Base-by-base conservation (phyloP, 1,140 invertebrate species). In the Drosophila eugracilis region DNA sequence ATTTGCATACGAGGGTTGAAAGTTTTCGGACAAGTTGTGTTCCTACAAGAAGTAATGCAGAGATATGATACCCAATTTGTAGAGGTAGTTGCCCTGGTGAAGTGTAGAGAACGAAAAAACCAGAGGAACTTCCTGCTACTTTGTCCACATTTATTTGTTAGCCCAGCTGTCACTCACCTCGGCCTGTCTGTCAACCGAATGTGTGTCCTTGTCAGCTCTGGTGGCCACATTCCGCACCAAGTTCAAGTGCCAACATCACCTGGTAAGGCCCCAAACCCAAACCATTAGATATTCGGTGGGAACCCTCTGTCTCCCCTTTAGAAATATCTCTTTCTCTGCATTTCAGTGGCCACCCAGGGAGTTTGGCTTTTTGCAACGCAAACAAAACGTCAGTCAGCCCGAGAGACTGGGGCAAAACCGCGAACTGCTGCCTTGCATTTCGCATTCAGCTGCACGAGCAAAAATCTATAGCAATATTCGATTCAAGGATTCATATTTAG, bases 361-460 rank as follows among this genome's bases (percentile, higher is more conserved):
- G 83, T 75, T 88, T 88, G 75, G 83, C 83, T 88, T 88, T 88
- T 88, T 88, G 83, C 83, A 89, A 89, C 80, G 86, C 83, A 88
- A 88, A 88, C 83, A 88, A 57, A 88, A 81, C 81, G 83, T 86
- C 81, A 86, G 69, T 88, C 81, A 86, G 60, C 42, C 58, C 58
- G 36, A 48, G 74, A 63, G 50, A 45, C 41, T 72, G 59, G 39
- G 50, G 30, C 70, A 66, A 60, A 72, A 72, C 69, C 37, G 54
- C 44, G 30, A 59, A 49, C 21, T 47, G 66, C 69, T 53, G 58
- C 47, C 48, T 74, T 53, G 60, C 63, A 67, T 62, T 65, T 65
- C 41, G 53, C 34, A 41, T 67, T 44, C 53, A 21, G 15, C 36
- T n/a, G 19, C 52, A 39, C 24, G 0, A 5, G 12, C 7, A 55